Conservation (phyloP, 2,113 vertebrate species). For the Syrmaticus mikado region DNA sequence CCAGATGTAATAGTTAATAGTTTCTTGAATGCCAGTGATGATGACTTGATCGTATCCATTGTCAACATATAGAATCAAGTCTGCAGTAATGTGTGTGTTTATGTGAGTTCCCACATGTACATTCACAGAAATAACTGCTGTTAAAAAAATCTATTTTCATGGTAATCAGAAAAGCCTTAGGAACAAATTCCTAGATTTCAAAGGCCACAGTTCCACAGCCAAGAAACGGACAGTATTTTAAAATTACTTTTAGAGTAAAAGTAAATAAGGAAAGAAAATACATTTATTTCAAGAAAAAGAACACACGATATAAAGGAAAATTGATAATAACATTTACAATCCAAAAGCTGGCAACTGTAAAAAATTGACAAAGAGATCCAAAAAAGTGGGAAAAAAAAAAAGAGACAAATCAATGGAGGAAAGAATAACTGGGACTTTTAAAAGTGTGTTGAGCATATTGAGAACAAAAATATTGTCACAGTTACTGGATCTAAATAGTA, state of each 20-base stretch:
- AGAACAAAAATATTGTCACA: slow-evolving; percentile 61
- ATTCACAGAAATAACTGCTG: not conserved
- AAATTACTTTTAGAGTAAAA: slow-evolving; percentile 19
- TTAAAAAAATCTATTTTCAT: not conserved
- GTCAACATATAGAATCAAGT: not conserved
- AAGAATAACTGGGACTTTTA: slow-evolving; percentile 29
- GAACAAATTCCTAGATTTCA: slow-evolving; percentile 39
- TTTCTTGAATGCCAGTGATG: not conserved
- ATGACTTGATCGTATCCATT: slow-evolving; percentile 9
- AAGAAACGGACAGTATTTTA: slow-evolving; percentile 24
- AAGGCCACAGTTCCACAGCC: slow-evolving; percentile 20
- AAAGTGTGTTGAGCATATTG: slow-evolving; percentile 18
- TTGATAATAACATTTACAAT: slow-evolving; percentile 57
- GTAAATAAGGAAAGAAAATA: slow-evolving; percentile 35
- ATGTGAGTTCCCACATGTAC: not conserved
- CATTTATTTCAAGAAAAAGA: slow-evolving; percentile 60
- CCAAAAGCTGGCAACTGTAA: slow-evolving; percentile 32
- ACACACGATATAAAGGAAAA: slow-evolving; percentile 45
- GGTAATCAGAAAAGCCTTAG: not conserved
- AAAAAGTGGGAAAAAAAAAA: not conserved
- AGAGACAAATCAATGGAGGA: not conserved
- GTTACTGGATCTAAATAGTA: slow-evolving; percentile 24
- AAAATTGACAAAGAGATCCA: slow-evolving; percentile 33
- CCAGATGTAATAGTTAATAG: slow-evolving; percentile 43
- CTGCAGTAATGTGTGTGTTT: not conserved